Base-by-base conservation (phyloP, 2,888 invertebrate genomes). In the Polyommatus icarus region DNA sequence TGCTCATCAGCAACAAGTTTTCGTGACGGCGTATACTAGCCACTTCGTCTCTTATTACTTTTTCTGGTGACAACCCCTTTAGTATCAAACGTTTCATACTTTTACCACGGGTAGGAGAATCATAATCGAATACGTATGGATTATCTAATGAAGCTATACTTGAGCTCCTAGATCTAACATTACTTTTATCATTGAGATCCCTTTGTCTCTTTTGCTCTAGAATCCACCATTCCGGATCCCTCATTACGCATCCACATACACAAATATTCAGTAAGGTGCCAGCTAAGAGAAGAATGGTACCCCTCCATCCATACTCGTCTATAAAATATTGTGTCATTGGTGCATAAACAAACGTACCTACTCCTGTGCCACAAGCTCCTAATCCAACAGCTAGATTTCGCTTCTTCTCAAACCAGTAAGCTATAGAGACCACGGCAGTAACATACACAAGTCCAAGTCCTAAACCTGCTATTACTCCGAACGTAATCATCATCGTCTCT, bases 331-430 rank as follows among this genome's bases (percentile, higher is more conserved):
- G 96, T 0, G 98, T 98, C 91, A 98, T 95, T 0, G 98, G 98
- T 8, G 98, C 97, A 86, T 98, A 98, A 0, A 98, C 91, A 84
- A 98, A 97, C 0, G 98, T 98, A 15, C 98, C 98, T 76, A 98
- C 96, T 0, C 98, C 98, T 0, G 98, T 98, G 7, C 98, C 98
- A 83, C 98, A 97, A 0, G 98, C 98, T 1, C 98, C 97, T 78
- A 98, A 93, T 2, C 98, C 97, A 5, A 98, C 97, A 5, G 98
- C 98, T 81, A 98, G 95, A 73, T 97, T 97, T 59, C 98, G 95
- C 85, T 96, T 97, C 88, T 97, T 97, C 84, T 98, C 98, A 89
- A 98, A 98, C 96, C 98, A 98, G 87, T 97, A 98, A 8, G 98
- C 98, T 79, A 98, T 97, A 78, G 97, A 97, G 6, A 98, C 98